A percentile compares a stretch with the other conserved stretches of the same genome.
Evolutionary conservation across 2,113 vertebrate genomes (phyloP).

Genomic region (Bos javanicus): DNA sequence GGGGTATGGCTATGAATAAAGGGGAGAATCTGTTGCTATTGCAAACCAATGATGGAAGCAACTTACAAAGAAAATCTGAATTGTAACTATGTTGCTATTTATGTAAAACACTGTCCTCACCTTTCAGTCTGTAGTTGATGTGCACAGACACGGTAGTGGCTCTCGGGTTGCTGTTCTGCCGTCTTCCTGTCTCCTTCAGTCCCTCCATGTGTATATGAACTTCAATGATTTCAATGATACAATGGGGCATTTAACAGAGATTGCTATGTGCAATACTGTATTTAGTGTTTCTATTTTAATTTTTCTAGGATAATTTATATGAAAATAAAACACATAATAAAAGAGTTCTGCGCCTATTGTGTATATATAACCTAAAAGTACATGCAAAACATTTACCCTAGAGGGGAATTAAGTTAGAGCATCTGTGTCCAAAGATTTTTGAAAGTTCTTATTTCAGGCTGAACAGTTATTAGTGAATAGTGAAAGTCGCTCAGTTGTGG

Average conservation of each 20-base stretch:
- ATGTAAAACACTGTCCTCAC: conserved; percentile 79
- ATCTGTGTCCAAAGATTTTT: not conserved
- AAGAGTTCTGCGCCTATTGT: conserved; percentile 33
- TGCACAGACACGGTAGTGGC: conserved; percentile 73
- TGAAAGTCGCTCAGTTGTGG: not conserved
- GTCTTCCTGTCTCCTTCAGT: conserved; percentile 77
- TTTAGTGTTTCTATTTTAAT: conserved; percentile 89
- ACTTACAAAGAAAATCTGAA: conserved; percentile 73
- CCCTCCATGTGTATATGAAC: conserved; percentile 81
- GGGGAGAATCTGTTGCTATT: conserved; percentile 69
- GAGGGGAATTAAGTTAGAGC: not conserved
- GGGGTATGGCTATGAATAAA: conserved; percentile 66
- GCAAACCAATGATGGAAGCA: conserved; percentile 61
- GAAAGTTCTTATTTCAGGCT: not conserved
- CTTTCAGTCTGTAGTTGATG: conserved; percentile 72
- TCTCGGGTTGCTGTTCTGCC: conserved; percentile 79
- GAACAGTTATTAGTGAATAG: not conserved
- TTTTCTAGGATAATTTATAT: conserved; percentile 91
- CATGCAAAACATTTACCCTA: not conserved
- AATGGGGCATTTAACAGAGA: conserved; percentile 84
- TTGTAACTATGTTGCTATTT: conserved; percentile 81
- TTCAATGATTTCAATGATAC: conserved; percentile 78
- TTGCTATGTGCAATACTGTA: conserved; percentile 90
- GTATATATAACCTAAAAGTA: not conserved
- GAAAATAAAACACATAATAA: conserved; percentile 91